Percentiles rank a stretch among this genome's conserved stretches.
These are phyloP conservation scores for Catocala fraxini DNA, from an alignment of 2,888 invertebrate genomes.

Conservation along the genomic window DNA sequence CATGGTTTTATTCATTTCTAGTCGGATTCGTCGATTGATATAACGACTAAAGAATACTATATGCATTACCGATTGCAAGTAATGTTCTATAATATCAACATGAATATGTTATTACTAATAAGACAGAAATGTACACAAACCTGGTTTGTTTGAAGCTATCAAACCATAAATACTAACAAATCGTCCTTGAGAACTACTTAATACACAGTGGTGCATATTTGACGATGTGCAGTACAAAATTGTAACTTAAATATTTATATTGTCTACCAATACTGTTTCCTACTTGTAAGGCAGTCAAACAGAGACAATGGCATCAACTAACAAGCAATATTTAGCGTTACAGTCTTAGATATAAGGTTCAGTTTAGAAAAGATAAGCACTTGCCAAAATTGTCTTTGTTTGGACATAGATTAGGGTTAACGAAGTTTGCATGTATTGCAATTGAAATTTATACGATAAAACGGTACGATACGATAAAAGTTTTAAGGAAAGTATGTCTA, in stretches of 20 bases:
- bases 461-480: no score
- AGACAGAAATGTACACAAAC: neutral
- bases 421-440: neutral
- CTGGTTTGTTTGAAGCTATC: neutral
- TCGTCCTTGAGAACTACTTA: slow-evolving; percentile 4
- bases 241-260: slow-evolving; percentile 44
- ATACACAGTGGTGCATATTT: slow-evolving; percentile 12
- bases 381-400: slow-evolving; percentile 37
- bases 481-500: no score
- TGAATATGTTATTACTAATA: neutral
- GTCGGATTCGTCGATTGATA: no score
- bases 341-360: neutral
- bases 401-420: slow-evolving; percentile 31
- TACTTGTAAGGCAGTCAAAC: slow-evolving; percentile 26
- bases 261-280: slow-evolving; percentile 30
- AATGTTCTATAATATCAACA: no score
- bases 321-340: slow-evolving; percentile 7
- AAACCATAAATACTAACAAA: neutral
- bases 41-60: no score
- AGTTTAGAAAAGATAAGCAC: slow-evolving; percentile 5
- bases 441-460: no score
- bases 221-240: slow-evolving; percentile 26
- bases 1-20: no score
- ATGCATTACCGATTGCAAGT: no score
- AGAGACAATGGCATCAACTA: slow-evolving; percentile 21